phyloP scores from a whole-genome alignment of 1,140 invertebrate genomes.

The Drosophila willistoni region DNA sequence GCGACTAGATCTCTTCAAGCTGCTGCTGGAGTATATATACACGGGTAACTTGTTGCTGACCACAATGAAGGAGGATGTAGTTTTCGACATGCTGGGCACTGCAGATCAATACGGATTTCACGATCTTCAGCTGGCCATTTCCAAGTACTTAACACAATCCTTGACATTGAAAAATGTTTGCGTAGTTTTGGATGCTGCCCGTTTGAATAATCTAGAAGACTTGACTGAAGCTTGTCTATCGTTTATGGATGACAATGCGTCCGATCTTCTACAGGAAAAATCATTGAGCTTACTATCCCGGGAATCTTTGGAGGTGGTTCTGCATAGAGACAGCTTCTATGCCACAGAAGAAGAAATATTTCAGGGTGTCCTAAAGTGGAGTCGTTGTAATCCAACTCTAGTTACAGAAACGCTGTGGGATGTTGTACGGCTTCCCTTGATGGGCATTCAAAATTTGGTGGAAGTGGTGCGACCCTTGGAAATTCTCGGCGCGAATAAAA shows the following conservation, averaged over 20 bases:
- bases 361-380: slow-evolving; percentile 93
- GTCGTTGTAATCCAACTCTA: slow-evolving; percentile 88
- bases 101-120: slow-evolving; percentile 98
- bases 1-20: slow-evolving; percentile 93
- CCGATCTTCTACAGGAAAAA: slow-evolving; percentile 92
- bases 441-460: slow-evolving; percentile 57
- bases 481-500: slow-evolving; percentile 88
- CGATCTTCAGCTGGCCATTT: slow-evolving; percentile 95
- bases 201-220: slow-evolving; percentile 86
- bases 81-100: slow-evolving; percentile 93
- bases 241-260: slow-evolving; percentile 95
- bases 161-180: slow-evolving; percentile 95
- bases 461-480: slow-evolving; percentile 47
- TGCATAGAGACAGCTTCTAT: slow-evolving; percentile 97
- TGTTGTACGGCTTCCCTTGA: too few relatives aligned
- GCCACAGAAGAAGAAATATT: slow-evolving; percentile 98
- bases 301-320: slow-evolving; percentile 91
- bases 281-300: slow-evolving; percentile 93
- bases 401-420: slow-evolving; percentile 84
- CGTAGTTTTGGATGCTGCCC: slow-evolving; percentile 95
- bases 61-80: slow-evolving; percentile 92
- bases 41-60: slow-evolving; percentile 93
- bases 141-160: slow-evolving; percentile 95
- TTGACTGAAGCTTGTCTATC: slow-evolving; percentile 88
- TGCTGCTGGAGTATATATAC: slow-evolving; percentile 97